Evolutionary conservation across 2,797 vertebrate genomes (phyloP).

Genomic region (Okamejei kenojei): DNA sequence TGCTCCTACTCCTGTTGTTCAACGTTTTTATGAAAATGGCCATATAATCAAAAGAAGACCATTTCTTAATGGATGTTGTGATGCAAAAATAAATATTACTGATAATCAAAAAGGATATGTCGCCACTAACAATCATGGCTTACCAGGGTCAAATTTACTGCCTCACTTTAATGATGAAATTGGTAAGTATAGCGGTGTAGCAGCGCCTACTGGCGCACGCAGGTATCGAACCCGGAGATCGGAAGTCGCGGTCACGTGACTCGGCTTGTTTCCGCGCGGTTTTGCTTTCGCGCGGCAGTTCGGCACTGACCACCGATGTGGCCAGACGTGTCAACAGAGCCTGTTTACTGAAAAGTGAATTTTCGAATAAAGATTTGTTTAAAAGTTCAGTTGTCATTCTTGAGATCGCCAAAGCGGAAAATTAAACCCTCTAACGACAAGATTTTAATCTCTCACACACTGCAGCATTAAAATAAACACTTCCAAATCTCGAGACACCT

Average conservation of each 20-base stretch:
- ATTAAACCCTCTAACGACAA: background rate
- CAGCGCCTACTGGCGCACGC: no score
- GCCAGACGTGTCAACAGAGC: no score
- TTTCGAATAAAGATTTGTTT: no score
- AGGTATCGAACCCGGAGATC: no score
- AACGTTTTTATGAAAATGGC: background rate
- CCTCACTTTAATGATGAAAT: slow-evolving; percentile 11
- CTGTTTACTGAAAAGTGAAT: no score
- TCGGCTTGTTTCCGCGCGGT: no score
- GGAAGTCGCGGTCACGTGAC: no score
- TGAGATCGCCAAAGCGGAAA: no score
- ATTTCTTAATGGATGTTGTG: slow-evolving; percentile 18
- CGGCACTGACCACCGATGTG: no score
- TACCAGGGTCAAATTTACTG: slow-evolving; percentile 9
- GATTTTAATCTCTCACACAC: background rate
- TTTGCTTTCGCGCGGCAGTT: no score
- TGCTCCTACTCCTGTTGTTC: no score
- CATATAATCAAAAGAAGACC: background rate
- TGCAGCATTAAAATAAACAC: background rate
- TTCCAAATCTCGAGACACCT: background rate
- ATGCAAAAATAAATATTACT: background rate
- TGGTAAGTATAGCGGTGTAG: slow-evolving; percentile 1
- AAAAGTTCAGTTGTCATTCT: no score
- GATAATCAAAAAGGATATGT: background rate
- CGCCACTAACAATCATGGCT: background rate